Base-by-base conservation (phyloP, 2,113 vertebrate species). In the Oncorhynchus tshawytscha region DNA sequence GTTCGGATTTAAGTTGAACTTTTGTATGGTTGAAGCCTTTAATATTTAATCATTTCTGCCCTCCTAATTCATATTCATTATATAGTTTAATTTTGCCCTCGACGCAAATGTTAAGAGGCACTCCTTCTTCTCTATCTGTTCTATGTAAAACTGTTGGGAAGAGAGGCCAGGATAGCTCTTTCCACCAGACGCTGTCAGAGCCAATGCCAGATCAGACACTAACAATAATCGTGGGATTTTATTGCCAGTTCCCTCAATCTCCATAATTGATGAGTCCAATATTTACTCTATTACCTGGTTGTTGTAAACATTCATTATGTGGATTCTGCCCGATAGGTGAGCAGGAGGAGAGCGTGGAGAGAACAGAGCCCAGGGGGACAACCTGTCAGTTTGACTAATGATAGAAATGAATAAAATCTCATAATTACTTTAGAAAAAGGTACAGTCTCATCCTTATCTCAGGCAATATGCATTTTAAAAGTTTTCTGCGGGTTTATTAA, bases 251-350 rank as follows among this genome's bases (percentile, higher is more conserved):
- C 88, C 91, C 93, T 94, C 87, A 82, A 77, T 91, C 92, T 94
- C 90, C 94, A 96, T 97, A 97, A 97, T 97, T 97, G 94, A 97
- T 95, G 91, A 87, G 84, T 91, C 91, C 95, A 95, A 96, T 96
- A 95, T 97, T 98, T 96, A 96, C 94, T 94, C 89, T 94, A 94
- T 96, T 96, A 96, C 95, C 95, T 96, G 94, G 89, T 90, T 87
- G 93, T 91, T 84, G 92, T 97, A 97, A 98, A 97, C 96, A 97
- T 97, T 96, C 94, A 96, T 94, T 93, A 93, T 81, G 71, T 75
- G 64, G 48, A 90, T 90, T 83, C 87, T 91, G 93, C 87, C 87
- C 90, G 93, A 92, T 94, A 95, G 93, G 94, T 95, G 91, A 95
- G 94, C 92, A 91, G 91, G 79, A 45, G 71, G 90, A 91, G 90